Conservation (phyloP, 2,888 invertebrate genomes). For the Bellardia bayeri region DNA sequence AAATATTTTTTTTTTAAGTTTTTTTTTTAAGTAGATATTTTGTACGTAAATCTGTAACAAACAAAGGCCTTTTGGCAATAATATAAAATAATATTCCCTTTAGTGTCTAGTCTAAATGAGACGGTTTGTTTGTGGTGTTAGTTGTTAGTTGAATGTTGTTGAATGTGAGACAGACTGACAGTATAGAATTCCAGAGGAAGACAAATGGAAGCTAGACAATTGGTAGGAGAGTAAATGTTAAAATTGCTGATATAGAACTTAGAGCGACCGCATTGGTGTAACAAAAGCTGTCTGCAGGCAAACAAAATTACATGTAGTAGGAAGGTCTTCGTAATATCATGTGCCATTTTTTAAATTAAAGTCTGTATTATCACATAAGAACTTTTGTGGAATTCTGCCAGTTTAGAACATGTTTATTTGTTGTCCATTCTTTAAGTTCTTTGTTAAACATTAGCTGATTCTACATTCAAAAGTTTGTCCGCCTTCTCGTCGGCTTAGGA, state of each 20-base stretch:
- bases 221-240: constrained; percentile 13
- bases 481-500: too few relatives aligned
- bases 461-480: too few relatives aligned
- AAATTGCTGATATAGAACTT: constrained; percentile 18
- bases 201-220: constrained; percentile 35
- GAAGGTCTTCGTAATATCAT: too few relatives aligned
- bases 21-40: constrained; percentile 25
- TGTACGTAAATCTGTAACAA: constrained; percentile 40
- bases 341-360: too few relatives aligned
- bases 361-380: too few relatives aligned
- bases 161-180: constrained; percentile 20
- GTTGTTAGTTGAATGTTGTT: neutral
- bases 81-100: constrained; percentile 43
- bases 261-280: neutral
- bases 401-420: too few relatives aligned
- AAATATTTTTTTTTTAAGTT: constrained; percentile 10
- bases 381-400: too few relatives aligned
- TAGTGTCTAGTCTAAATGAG: constrained; percentile 7
- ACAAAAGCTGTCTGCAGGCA: constrained; percentile 15
- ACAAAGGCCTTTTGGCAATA: constrained; percentile 28
- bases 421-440: too few relatives aligned
- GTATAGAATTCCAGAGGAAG: constrained; percentile 29
- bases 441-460: too few relatives aligned
- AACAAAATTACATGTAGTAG: neutral
- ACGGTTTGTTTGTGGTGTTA: neutral